A percentile compares a stretch with the other conserved stretches of the same genome.
phyloP scores from a whole-genome alignment of 2,888 invertebrate genomes.

The Lasioglossum marginatum region DNA sequence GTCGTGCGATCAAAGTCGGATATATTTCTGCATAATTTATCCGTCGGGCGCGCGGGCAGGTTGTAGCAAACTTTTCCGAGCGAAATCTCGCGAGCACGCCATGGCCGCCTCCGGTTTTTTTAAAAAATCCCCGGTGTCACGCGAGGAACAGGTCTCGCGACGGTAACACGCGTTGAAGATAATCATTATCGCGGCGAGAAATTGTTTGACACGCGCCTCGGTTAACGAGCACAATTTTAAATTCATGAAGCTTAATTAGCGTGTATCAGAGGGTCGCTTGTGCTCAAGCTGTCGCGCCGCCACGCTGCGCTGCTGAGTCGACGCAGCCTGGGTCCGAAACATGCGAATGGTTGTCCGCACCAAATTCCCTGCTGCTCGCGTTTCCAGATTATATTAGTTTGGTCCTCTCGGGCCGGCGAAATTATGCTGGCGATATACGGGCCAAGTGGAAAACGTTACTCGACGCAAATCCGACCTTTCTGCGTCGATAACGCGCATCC shows the following conservation, averaged over 20 bases:
- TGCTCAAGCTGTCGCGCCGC: conserved; percentile 16
- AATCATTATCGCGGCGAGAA: conserved; percentile 45
- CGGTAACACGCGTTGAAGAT: conserved; percentile 16
- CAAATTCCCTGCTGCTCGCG: conserved; percentile 33
- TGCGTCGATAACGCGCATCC: conserved; percentile 22
- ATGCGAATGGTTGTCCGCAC: conserved; percentile 40
- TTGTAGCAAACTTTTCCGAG: conserved; percentile 17
- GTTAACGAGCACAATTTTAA: conserved; percentile 55
- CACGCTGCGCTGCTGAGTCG: conserved; percentile 18
- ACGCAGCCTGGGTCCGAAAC: conserved; percentile 45
- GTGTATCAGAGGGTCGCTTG: conserved; percentile 27
- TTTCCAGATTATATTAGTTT: conserved; percentile 59
- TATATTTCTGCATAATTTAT: conserved; percentile 28
- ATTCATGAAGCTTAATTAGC: conserved; percentile 63
- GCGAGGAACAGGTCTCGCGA: conserved; percentile 23
- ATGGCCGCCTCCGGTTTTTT: neutral
- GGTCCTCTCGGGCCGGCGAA: conserved; percentile 31
- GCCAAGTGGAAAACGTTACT: conserved; percentile 38
- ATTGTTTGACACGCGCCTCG: conserved; percentile 48
- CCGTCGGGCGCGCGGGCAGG: neutral
- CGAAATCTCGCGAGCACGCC: conserved; percentile 23
- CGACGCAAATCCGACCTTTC: conserved; percentile 37
- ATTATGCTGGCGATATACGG: conserved; percentile 53
- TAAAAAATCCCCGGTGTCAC: conserved; percentile 37
- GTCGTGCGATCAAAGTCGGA: too few relatives aligned